These are phyloP conservation scores for Apamea sordens DNA, from an alignment of 2,888 invertebrate genomes.

Conservation along the genomic window DNA sequence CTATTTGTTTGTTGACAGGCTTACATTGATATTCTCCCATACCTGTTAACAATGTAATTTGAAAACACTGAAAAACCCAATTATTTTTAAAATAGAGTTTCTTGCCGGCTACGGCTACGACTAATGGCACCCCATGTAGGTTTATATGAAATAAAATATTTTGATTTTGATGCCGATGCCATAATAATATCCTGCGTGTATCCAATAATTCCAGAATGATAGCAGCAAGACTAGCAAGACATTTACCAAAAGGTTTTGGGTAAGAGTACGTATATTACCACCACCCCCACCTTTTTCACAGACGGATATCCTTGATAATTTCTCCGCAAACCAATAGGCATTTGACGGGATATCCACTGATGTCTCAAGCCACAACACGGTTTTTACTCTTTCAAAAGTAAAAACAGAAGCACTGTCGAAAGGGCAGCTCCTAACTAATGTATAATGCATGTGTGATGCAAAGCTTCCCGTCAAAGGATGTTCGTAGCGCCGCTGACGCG, in stretches of 20 bases:
- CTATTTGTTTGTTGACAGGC: too few species aligned
- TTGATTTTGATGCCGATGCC: not conserved
- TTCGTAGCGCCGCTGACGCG: slow-evolving; percentile 35
- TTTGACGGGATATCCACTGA: not conserved
- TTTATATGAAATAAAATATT: not conserved
- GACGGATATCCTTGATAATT: not conserved
- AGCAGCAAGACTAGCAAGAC: not conserved
- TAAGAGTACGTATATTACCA: not conserved
- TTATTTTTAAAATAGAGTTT: too few species aligned
- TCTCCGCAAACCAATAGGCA: not conserved
- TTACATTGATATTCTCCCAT: too few species aligned
- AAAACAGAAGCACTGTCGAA: slow-evolving; percentile 47
- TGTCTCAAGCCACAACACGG: not conserved
- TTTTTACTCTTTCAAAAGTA: slow-evolving; percentile 20
- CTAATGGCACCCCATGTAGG: not conserved
- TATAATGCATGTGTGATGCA: slow-evolving; percentile 53
- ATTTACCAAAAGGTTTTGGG: not conserved
- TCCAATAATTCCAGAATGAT: too few species aligned
- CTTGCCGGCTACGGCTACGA: too few species aligned
- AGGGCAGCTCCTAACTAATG: slow-evolving; percentile 43
- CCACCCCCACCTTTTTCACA: too few species aligned
- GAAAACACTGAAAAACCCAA: too few species aligned
- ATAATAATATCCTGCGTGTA: not conserved
- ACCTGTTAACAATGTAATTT: too few species aligned
- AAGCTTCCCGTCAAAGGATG: slow-evolving; percentile 56